phyloP scores from a whole-genome alignment of 2,113 vertebrate genomes.

The Mustela lutreola region DNA sequence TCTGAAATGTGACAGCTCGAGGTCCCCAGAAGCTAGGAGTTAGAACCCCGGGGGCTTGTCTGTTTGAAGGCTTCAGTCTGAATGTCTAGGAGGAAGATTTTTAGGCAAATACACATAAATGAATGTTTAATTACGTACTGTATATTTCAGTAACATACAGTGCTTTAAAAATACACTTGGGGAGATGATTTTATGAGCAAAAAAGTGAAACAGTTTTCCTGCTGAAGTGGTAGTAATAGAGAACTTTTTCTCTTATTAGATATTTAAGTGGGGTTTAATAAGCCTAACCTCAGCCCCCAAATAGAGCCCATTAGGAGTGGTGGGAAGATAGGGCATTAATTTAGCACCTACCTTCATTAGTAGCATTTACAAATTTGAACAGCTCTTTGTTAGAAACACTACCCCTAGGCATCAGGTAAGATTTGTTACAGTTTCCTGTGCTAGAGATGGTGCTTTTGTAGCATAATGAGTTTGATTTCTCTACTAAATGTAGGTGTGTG shows the following conservation, averaged over 20 bases:
- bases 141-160: constrained; percentile 10
- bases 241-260: background rate
- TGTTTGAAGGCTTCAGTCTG: constrained; percentile 38
- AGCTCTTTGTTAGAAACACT: background rate
- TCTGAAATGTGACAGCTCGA: constrained; percentile 64
- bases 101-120: background rate
- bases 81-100: background rate
- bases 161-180: constrained; percentile 52
- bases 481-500: background rate
- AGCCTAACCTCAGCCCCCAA: background rate
- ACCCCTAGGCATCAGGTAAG: background rate
- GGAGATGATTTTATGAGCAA: constrained; percentile 41
- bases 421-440: background rate
- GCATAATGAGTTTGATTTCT: background rate
- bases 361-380: background rate
- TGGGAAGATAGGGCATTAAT: background rate
- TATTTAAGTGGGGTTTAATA: constrained; percentile 17
- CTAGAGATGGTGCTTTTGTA: background rate
- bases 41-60: background rate
- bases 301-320: background rate
- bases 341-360: background rate
- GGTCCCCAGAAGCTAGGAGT: background rate
- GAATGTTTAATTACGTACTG: constrained; percentile 18
- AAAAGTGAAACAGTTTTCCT: background rate
- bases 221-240: background rate